A percentile compares a stretch with the other conserved stretches of the same genome.
Evolutionary conservation across 2,888 invertebrate genomes (phyloP).

Genomic region (Ashinkailepas kermadecensis): DNA sequence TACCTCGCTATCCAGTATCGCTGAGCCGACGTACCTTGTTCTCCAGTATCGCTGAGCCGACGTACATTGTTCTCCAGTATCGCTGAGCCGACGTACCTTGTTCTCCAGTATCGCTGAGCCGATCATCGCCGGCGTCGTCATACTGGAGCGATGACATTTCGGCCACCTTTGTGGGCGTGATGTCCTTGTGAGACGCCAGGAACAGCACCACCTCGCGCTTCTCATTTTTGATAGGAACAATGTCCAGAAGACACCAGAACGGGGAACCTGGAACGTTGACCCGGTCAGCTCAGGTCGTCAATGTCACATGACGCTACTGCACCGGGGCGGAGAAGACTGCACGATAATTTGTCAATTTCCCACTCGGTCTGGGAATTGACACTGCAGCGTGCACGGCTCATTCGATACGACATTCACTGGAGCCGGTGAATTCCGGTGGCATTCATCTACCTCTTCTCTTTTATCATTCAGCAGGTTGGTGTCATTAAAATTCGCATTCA

Average conservation of each 20-base stretch:
- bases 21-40: background rate
- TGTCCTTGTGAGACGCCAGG: slow-evolving; percentile 93
- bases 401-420: no score
- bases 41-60: background rate
- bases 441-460: no score
- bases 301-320: no score
- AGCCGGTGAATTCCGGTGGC: no score
- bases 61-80: background rate
- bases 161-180: slow-evolving; percentile 83
- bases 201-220: slow-evolving; percentile 93
- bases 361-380: no score
- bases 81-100: background rate
- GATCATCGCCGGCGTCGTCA: background rate
- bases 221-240: slow-evolving; percentile 97
- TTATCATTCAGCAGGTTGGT: no score
- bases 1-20: background rate
- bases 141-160: slow-evolving; percentile 49
- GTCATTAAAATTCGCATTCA: no score
- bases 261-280: slow-evolving; percentile 59
- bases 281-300: no score
- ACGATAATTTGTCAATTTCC: no score
- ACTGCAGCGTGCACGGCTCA: no score
- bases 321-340: no score
- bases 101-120: background rate
- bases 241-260: slow-evolving; percentile 93